These are phyloP conservation scores for Recurvirostra avosetta DNA, from an alignment of 2,113 vertebrate species.

Conservation along the genomic window DNA sequence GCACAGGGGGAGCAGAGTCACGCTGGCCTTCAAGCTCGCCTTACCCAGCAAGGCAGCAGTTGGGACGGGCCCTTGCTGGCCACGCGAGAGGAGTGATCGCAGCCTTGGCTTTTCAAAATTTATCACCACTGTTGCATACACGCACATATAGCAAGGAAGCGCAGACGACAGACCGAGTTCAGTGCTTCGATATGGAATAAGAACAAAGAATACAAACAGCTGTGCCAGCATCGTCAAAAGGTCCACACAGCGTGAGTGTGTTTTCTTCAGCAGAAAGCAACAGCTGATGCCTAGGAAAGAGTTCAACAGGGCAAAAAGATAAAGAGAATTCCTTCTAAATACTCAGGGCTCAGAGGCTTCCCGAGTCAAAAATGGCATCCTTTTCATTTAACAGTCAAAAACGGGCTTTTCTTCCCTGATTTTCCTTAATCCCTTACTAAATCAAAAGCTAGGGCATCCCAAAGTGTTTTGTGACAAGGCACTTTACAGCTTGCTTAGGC, in stretches of 20 bases:
- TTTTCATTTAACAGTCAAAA: not conserved
- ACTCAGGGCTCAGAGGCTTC: not conserved
- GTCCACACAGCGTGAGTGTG: not conserved
- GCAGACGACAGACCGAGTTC: not conserved
- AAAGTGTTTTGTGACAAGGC: not conserved
- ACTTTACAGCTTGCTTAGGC: not conserved
- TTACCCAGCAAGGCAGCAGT: too few relatives aligned
- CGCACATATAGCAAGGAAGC: accelerated
- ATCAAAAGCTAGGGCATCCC: not conserved
- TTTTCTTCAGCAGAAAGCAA: not conserved
- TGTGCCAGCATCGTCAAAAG: not conserved
- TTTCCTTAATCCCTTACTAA: not conserved
- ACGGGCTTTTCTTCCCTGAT: not conserved
- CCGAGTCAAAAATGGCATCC: not conserved
- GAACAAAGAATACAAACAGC: not conserved
- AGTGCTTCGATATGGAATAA: accelerated
- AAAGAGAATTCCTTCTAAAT: not conserved
- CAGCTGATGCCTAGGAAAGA: not conserved
- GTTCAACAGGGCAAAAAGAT: not conserved
- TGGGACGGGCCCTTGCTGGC: accelerated
- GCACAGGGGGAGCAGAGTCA: accelerated
- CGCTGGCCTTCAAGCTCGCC: accelerated
- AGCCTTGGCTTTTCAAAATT: accelerated
- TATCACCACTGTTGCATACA: not conserved
- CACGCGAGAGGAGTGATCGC: accelerated